Evolutionary conservation across 1,140 invertebrate genomes (phyloP).

Genomic region (Trachymyrmex cornetzi): DNA sequence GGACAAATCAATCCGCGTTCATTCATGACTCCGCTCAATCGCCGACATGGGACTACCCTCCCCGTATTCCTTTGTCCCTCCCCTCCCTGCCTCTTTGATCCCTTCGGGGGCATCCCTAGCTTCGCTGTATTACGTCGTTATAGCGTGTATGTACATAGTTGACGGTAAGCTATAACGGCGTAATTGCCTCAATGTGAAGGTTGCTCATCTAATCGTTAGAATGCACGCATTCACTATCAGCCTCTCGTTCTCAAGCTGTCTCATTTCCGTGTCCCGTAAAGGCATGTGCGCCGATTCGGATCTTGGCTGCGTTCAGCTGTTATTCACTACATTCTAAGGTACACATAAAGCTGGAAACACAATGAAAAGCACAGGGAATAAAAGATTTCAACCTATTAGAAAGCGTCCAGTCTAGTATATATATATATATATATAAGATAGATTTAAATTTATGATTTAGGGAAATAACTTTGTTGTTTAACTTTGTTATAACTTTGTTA

Average conservation of each 20-base stretch:
- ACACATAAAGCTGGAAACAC: no score
- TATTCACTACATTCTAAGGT: no score
- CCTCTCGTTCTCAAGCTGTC: neutral
- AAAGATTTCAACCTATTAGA: no score
- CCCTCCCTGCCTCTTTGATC: neutral
- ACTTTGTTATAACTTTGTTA: no score
- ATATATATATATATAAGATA: no score
- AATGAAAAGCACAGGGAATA: no score
- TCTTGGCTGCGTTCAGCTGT: no score
- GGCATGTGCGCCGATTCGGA: neutral
- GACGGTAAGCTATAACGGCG: neutral
- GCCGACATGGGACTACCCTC: neutral
- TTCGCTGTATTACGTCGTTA: neutral
- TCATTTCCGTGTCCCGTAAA: neutral
- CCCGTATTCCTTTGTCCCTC: neutral
- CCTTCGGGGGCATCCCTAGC: neutral
- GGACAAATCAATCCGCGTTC: conserved; percentile 19
- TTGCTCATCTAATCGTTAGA: conserved; percentile 37
- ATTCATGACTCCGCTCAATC: conserved; percentile 31
- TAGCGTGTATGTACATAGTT: neutral
- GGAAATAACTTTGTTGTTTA: no score
- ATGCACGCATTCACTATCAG: neutral
- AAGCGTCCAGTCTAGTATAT: no score
- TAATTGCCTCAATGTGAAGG: conserved; percentile 27
- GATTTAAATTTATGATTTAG: no score